Evolutionary conservation across 2,113 vertebrate genomes (phyloP).

Genomic region (Cranoglanis bouderius): DNA sequence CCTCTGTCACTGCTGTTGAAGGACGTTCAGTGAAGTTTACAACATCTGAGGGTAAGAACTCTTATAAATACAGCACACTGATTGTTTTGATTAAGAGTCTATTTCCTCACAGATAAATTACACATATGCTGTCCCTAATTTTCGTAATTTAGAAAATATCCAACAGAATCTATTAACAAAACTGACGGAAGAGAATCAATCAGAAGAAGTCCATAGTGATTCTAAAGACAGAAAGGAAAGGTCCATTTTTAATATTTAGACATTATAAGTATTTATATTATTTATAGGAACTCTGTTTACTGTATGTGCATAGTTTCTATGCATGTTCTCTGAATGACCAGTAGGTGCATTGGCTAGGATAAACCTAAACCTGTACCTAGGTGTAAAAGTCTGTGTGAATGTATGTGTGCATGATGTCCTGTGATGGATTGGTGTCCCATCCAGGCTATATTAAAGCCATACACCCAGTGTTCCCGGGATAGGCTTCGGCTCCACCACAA

Average conservation of each 20-base stretch:
- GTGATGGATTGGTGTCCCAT: neutral
- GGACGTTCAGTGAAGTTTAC: constrained; percentile 57
- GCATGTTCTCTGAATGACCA: neutral
- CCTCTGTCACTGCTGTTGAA: constrained; percentile 61
- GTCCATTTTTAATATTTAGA: neutral
- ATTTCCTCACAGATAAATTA: constrained; percentile 64
- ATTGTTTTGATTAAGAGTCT: neutral
- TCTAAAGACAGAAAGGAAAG: constrained; percentile 51
- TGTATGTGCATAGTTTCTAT: neutral
- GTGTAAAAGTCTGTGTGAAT: neutral
- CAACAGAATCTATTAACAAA: constrained; percentile 58
- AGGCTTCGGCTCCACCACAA: neutral
- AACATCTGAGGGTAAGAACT: constrained; percentile 68
- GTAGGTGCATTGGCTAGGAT: neutral
- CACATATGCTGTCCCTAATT: constrained; percentile 63
- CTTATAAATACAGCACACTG: constrained; percentile 2
- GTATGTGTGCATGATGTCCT: neutral
- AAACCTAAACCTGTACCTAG: neutral
- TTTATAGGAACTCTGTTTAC: neutral
- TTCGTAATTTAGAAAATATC: constrained; percentile 62
- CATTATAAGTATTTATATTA: neutral
- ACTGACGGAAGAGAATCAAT: constrained; percentile 51
- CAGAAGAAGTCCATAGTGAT: constrained; percentile 38
- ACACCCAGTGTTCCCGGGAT: neutral
- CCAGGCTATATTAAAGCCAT: neutral